phyloP scores from a whole-genome alignment of 2,113 vertebrate species.

The Syrrhaptes paradoxus region DNA sequence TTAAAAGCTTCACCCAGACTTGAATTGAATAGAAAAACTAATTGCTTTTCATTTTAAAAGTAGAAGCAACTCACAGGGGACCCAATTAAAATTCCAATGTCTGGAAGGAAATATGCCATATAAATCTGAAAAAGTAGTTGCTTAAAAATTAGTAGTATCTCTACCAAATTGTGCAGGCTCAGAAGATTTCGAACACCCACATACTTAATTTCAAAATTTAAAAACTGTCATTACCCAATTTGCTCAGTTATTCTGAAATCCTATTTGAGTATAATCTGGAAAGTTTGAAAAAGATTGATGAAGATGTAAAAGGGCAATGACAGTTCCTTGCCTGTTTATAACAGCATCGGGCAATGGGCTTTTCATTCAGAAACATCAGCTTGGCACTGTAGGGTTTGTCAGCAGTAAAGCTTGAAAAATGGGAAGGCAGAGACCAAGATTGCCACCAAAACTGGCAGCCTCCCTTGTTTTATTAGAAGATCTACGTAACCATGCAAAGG shows the following conservation, averaged over 20 bases:
- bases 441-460: not conserved
- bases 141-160: slow-evolving; percentile 10
- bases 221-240: slow-evolving; percentile 40
- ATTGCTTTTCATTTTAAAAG: slow-evolving; percentile 62
- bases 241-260: slow-evolving; percentile 19
- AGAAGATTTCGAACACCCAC: slow-evolving; percentile 12
- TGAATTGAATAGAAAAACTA: slow-evolving; percentile 53
- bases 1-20: slow-evolving; percentile 59
- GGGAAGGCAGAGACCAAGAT: not conserved
- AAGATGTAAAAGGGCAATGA: not conserved
- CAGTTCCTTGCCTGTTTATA: not conserved
- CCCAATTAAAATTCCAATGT: slow-evolving; percentile 67
- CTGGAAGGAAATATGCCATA: slow-evolving; percentile 43
- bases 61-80: slow-evolving; percentile 46
- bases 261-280: not conserved
- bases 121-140: slow-evolving; percentile 34
- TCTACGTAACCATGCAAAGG: not conserved
- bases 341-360: not conserved
- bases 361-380: not conserved
- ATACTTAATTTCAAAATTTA: slow-evolving; percentile 18
- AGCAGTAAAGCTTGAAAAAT: not conserved
- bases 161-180: not conserved
- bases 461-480: not conserved
- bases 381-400: not conserved
- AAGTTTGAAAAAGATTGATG: not conserved